Conservation (phyloP, 2,113 vertebrate genomes). For the Carassius carassius region DNA sequence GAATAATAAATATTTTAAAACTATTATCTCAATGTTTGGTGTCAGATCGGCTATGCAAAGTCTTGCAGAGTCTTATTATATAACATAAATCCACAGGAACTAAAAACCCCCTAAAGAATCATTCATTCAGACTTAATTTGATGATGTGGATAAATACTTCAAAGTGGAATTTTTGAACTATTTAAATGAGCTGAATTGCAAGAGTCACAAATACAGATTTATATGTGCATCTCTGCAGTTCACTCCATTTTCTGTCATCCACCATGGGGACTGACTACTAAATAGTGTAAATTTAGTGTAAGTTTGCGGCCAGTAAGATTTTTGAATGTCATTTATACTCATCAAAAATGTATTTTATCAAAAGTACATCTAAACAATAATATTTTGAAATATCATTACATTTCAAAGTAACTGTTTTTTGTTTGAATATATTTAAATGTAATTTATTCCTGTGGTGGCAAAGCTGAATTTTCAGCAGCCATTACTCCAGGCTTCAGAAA, state of each 20-base stretch:
- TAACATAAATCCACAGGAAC: not conserved
- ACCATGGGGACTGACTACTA: constrained; percentile 28
- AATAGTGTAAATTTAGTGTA: constrained; percentile 24
- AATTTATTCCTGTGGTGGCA: too few species aligned
- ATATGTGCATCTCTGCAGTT: not conserved
- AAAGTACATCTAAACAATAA: too few species aligned
- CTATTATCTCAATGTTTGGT: not conserved
- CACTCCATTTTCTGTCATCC: constrained; percentile 15
- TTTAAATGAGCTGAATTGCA: not conserved
- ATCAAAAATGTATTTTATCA: too few species aligned
- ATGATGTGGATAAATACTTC: not conserved
- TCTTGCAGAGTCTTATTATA: not conserved
- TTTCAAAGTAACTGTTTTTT: too few species aligned
- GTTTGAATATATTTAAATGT: too few species aligned
- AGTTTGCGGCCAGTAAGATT: too few species aligned
- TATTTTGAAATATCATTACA: too few species aligned
- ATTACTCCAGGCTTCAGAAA: not conserved
- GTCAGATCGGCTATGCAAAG: not conserved
- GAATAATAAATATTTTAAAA: not conserved
- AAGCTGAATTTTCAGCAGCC: not conserved
- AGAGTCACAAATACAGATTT: not conserved
- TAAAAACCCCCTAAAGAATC: not conserved
- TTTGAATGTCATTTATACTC: too few species aligned
- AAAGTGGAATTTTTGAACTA: not conserved
- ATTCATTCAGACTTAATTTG: not conserved